Conservation (phyloP, 2,113 vertebrate genomes). For the Pardalotus punctatus region DNA sequence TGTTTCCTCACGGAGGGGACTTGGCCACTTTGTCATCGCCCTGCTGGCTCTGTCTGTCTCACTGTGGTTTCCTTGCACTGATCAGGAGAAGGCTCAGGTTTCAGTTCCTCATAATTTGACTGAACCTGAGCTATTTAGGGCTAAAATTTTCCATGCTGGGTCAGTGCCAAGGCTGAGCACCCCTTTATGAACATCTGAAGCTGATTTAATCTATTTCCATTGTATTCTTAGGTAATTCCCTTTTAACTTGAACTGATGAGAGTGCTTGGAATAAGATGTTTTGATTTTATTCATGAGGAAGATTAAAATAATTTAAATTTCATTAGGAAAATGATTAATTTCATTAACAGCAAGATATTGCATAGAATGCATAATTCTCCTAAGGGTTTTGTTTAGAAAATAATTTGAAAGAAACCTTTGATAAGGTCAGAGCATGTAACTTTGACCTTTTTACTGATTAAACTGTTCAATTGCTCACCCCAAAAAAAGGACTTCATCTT, state of each 20-base stretch:
- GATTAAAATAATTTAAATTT: neutral
- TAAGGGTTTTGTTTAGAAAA: neutral
- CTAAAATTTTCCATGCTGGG: constrained; percentile 3
- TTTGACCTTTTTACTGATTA: neutral
- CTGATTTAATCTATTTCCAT: neutral
- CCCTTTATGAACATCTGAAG: neutral
- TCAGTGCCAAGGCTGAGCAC: neutral
- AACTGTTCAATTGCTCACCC: neutral
- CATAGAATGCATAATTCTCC: neutral
- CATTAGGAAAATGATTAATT: neutral
- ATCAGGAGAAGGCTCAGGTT: neutral
- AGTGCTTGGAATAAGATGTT: neutral
- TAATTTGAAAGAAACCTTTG: neutral
- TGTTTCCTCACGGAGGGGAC: accelerated
- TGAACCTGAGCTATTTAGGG: neutral
- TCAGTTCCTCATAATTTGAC: neutral
- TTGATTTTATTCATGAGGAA: neutral
- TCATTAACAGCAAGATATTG: neutral
- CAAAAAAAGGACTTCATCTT: neutral
- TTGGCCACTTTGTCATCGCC: neutral
- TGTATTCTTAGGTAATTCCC: neutral
- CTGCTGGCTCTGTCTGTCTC: neutral
- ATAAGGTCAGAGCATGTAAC: neutral
- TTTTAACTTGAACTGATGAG: neutral
- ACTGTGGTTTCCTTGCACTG: neutral